Percentiles rank a stretch among this genome's conserved stretches.
phyloP scores from a whole-genome alignment of 2,888 invertebrate genomes.

The Euclidia mi region DNA sequence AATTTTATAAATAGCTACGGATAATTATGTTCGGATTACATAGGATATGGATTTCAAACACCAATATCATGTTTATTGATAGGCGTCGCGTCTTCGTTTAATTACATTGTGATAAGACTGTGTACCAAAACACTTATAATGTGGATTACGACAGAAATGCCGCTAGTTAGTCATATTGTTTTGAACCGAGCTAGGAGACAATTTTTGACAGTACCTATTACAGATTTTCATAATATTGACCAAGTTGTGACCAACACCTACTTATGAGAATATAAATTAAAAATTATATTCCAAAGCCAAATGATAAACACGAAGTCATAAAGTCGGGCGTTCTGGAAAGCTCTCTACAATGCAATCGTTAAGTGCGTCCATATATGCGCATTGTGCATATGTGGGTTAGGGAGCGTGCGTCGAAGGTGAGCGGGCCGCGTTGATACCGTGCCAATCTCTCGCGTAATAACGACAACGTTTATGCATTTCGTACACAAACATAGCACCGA shows the following conservation, averaged over 20 bases:
- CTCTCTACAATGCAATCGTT: constrained; percentile 37
- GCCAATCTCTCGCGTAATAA: constrained; percentile 77
- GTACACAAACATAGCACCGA: constrained; percentile 34
- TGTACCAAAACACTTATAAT: background rate
- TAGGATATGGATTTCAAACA: constrained; percentile 2
- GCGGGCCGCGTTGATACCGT: constrained; percentile 76
- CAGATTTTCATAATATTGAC: too few species aligned
- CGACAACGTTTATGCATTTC: constrained; percentile 53
- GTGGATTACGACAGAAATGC: constrained; percentile 2
- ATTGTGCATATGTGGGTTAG: constrained; percentile 53
- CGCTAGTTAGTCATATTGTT: background rate
- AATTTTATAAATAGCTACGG: too few species aligned
- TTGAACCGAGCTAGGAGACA: too few species aligned
- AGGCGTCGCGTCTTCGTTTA: background rate
- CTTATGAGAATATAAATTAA: background rate
- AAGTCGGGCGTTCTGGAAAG: constrained; percentile 35
- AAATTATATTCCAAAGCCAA: background rate
- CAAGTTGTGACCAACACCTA: background rate
- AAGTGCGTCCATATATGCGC: constrained; percentile 41
- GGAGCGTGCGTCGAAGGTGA: constrained; percentile 78
- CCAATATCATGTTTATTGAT: constrained; percentile 12
- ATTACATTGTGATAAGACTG: constrained; percentile 3
- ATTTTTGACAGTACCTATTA: too few species aligned
- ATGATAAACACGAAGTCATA: constrained; percentile 9
- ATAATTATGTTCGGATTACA: too few species aligned